Evolutionary conservation across 2,888 invertebrate species (phyloP).

Genomic region (Cyclophora albipunctata): DNA sequence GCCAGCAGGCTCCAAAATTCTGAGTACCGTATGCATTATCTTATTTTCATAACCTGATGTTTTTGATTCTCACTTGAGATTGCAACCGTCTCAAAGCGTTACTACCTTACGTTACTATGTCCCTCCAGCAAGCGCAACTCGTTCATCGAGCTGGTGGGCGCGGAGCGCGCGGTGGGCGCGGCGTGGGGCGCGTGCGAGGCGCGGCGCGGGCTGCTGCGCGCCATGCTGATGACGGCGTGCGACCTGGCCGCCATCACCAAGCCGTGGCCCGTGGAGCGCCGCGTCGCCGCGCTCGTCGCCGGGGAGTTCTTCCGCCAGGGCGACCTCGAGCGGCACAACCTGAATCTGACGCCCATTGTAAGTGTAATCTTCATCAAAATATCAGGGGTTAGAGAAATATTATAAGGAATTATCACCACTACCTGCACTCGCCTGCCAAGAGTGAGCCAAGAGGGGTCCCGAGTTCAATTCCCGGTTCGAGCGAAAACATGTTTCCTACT

Average conservation of each 20-base stretch:
- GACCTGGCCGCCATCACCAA: slow-evolving; percentile 96
- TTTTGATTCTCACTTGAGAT: no score
- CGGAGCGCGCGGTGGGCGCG: slow-evolving; percentile 45
- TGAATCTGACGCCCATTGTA: slow-evolving; percentile 93
- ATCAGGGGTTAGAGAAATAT: no score
- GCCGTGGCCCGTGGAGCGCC: slow-evolving; percentile 93
- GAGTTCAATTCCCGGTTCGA: no score
- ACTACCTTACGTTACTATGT: no score
- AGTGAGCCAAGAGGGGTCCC: no score
- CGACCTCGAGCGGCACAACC: slow-evolving; percentile 90
- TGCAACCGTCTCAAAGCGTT: no score
- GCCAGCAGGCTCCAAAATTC: no score
- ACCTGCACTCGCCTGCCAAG: no score
- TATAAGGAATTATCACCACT: no score
- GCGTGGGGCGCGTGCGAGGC: slow-evolving; percentile 83
- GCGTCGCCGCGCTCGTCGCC: slow-evolving; percentile 93
- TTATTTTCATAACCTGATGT: no score
- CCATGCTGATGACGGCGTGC: slow-evolving; percentile 97
- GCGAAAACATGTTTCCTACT: no score
- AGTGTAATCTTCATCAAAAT: slow-evolving; percentile 44
- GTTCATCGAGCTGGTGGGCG: slow-evolving; percentile 83
- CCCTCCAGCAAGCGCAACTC: slow-evolving; percentile 86
- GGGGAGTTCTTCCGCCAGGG: slow-evolving; percentile 96
- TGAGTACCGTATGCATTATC: no score
- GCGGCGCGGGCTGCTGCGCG: slow-evolving; percentile 86